A percentile compares a stretch with the other conserved stretches of the same genome.
Evolutionary conservation across 2,888 invertebrate species (phyloP).

Genomic region (Zygaena filipendulae): DNA sequence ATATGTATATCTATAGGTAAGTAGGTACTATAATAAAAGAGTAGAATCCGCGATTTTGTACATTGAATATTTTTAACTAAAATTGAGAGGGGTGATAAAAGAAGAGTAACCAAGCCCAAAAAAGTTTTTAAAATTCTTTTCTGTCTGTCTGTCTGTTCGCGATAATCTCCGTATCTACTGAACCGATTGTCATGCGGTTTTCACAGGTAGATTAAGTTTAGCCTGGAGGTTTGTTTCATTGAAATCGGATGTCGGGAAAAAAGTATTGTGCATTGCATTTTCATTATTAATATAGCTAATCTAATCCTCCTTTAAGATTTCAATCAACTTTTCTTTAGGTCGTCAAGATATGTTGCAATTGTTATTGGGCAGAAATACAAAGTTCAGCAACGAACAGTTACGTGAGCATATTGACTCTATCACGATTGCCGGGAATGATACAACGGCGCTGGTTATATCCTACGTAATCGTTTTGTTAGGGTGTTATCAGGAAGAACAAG

Average conservation of each 20-base stretch:
- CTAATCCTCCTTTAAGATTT: constrained; percentile 14
- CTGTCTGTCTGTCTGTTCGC: too few species aligned
- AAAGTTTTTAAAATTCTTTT: too few species aligned
- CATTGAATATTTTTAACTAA: too few species aligned
- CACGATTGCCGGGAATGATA: constrained; percentile 66
- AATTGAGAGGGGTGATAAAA: too few species aligned
- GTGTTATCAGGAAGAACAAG: constrained; percentile 27
- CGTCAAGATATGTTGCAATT: constrained; percentile 48
- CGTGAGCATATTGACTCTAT: constrained; percentile 69
- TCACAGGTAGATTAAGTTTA: too few species aligned
- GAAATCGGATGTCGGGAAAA: too few species aligned
- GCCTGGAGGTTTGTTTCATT: background rate
- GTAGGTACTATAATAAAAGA: too few species aligned
- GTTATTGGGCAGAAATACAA: constrained; percentile 36
- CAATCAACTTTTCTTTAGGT: constrained; percentile 24
- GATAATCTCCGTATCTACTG: too few species aligned
- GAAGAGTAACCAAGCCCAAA: too few species aligned
- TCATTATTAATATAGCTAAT: constrained; percentile 1
- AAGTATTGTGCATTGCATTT: constrained; percentile 1
- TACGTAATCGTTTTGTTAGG: constrained; percentile 44
- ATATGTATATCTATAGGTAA: too few species aligned
- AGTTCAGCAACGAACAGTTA: constrained; percentile 58
- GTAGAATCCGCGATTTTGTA: too few species aligned
- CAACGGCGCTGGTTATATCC: constrained; percentile 48
- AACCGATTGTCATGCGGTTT: too few species aligned